Base-by-base conservation (phyloP, 2,797 vertebrate genomes). In the Gymnoscopelus microlampas region DNA sequence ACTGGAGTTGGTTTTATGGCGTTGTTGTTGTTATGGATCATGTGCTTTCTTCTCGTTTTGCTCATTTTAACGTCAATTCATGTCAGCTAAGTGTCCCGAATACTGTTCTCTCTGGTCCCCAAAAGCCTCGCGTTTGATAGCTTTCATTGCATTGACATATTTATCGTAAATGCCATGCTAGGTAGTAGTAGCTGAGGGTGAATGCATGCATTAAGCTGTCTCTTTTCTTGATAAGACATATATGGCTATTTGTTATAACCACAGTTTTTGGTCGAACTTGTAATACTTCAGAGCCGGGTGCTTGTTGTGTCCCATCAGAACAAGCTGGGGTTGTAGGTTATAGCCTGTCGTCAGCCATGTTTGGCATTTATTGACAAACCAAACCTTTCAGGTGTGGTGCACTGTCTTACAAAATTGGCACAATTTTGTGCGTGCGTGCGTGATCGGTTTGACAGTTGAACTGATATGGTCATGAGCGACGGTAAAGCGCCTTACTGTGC, bases 341-440 rank as follows among this genome's bases (percentile, higher is more conserved):
- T 54, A 62, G 70, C 68, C 67, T 44, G 29, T 70, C 75, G 80
- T 85, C 85, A 85, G 88, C 82, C 85, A 87, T 90, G 49, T 91
- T 90, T 81, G 79, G 79, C 65, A 44, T 4, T 55, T 58, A 66
- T 51, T 19, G 29, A 65, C 60, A 39, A 54, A 63, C 63, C 47
- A 9, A 54, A 70, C 60, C 15, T 70, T 64, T 72, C 15, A 50
- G 14, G 59, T 49, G 11, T 26, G 59, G 0, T 68, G 5, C 13
- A 3, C 51, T 56, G 19, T 19, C 7, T 32, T 32, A 5, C 8
- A 44, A 2, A 44, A 10, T 10, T 9, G 8, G 10, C 9, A 44
- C 9, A 10, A 44, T 44, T 44, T 44, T 39, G 39, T 44, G 39
- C 8, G 39, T 10, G 39, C 35, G 35, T 56, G 0, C 1, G 9